Conservation (phyloP, 2,113 vertebrate genomes). For the Corythornis madagascariensis region DNA sequence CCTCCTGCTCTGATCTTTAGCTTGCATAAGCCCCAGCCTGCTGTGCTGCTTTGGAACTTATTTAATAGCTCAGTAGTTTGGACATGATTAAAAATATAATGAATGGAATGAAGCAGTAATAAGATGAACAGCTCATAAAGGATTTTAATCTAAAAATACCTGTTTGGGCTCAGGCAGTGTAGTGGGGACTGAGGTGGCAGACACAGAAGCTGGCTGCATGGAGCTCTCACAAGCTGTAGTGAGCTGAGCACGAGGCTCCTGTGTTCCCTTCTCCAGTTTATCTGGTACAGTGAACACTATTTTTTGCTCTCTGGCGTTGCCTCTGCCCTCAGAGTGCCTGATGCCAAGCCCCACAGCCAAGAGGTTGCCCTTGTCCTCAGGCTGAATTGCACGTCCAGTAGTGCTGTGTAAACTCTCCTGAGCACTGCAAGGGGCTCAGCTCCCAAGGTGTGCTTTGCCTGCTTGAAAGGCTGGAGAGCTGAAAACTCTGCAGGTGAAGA, state of each 20-base stretch:
- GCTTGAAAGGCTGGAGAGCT: not conserved
- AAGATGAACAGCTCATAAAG: not conserved
- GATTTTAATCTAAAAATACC: constrained; percentile 10
- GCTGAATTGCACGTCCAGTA: not conserved
- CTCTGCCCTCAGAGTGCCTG: not conserved
- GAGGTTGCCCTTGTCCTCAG: not conserved
- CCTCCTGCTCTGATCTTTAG: not conserved
- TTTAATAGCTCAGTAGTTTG: constrained; percentile 22
- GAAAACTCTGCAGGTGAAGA: not conserved
- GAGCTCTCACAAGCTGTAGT: not conserved
- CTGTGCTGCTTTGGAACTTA: constrained; percentile 4
- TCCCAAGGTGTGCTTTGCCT: not conserved
- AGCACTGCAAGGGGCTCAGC: not conserved
- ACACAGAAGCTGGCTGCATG: not conserved
- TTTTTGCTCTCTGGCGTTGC: not conserved
- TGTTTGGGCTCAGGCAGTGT: not conserved
- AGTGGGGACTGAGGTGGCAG: not conserved
- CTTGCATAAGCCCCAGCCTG: not conserved
- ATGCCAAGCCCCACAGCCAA: not conserved
- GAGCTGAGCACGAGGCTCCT: not conserved
- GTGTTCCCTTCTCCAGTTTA: not conserved
- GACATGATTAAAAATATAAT: constrained; percentile 25
- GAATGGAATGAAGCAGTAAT: not conserved
- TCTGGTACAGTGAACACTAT: not conserved
- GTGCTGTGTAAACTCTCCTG: not conserved